phyloP scores from a whole-genome alignment of 2,113 vertebrate genomes.

The Ceyx cyanopectus region DNA sequence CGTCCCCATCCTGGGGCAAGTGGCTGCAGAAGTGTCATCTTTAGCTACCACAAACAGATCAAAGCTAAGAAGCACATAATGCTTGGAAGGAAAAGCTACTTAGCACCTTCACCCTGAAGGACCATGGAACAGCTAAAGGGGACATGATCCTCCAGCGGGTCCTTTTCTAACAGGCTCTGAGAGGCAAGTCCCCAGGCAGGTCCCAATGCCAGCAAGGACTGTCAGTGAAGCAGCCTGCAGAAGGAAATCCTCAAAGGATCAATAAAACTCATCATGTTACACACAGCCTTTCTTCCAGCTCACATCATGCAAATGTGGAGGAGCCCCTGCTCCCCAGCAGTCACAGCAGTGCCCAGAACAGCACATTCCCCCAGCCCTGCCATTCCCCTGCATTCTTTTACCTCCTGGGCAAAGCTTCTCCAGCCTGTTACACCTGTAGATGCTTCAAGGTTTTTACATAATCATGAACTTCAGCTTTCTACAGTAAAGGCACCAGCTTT shows the following conservation, averaged over 20 bases:
- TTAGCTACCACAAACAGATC: neutral
- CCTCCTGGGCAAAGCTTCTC: neutral
- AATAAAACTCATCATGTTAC: neutral
- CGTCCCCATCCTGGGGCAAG: neutral
- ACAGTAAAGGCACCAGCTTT: neutral
- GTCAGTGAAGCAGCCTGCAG: neutral
- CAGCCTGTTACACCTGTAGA: neutral
- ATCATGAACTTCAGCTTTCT: neutral
- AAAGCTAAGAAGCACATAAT: neutral
- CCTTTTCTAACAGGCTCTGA: neutral
- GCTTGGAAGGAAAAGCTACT: neutral
- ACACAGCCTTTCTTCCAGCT: rapidly evolving
- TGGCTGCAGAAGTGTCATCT: neutral
- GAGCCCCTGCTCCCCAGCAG: rapidly evolving
- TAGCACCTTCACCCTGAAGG: neutral
- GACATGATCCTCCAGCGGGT: neutral
- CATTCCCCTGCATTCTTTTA: rapidly evolving
- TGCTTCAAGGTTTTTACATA: neutral
- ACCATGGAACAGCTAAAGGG: neutral
- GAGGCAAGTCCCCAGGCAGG: neutral
- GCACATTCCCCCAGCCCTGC: neutral
- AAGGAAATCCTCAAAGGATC: neutral
- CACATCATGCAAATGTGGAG: rapidly evolving
- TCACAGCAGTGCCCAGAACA: neutral
- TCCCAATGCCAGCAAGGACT: neutral